Conservation (phyloP, 2,888 invertebrate genomes). For the Tetramorium bicarinatum region DNA sequence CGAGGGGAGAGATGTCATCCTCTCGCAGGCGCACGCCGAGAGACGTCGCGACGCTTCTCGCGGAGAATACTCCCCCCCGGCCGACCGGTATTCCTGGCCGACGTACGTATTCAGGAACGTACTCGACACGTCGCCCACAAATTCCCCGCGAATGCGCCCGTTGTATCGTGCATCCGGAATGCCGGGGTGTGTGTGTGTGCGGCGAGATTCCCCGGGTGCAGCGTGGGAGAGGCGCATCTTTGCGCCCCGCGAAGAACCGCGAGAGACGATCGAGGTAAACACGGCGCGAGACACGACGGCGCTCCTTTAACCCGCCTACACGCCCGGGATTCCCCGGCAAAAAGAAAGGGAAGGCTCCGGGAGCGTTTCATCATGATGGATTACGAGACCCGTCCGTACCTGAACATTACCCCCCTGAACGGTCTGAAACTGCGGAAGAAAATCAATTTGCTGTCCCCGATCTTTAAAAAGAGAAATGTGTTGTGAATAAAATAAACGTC, state of each 20-base stretch:
- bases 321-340: background rate
- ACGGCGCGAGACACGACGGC: constrained; percentile 27
- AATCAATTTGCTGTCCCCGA: background rate
- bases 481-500: background rate
- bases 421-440: background rate
- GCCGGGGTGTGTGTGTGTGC: constrained; percentile 25
- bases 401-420: background rate
- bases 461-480: background rate
- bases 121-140: constrained; percentile 61
- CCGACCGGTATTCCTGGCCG: constrained; percentile 57
- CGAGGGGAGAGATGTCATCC: constrained; percentile 1
- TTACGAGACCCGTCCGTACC: background rate
- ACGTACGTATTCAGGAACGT: constrained; percentile 57
- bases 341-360: background rate
- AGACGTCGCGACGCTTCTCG: constrained; percentile 43
- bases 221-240: background rate
- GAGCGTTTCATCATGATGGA: constrained; percentile 23
- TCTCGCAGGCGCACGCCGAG: constrained; percentile 3
- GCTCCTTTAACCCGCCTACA: constrained; percentile 13
- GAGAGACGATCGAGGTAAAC: constrained; percentile 16
- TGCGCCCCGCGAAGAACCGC: constrained; percentile 36
- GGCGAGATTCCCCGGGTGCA: constrained; percentile 36
- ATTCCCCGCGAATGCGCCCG: constrained; percentile 58
- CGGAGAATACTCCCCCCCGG: constrained; percentile 35
- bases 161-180: constrained; percentile 53